A percentile compares a stretch with the other conserved stretches of the same genome.
Evolutionary conservation across 1,140 invertebrate genomes (phyloP).

Genomic region (Zaprionus tsacasi): DNA sequence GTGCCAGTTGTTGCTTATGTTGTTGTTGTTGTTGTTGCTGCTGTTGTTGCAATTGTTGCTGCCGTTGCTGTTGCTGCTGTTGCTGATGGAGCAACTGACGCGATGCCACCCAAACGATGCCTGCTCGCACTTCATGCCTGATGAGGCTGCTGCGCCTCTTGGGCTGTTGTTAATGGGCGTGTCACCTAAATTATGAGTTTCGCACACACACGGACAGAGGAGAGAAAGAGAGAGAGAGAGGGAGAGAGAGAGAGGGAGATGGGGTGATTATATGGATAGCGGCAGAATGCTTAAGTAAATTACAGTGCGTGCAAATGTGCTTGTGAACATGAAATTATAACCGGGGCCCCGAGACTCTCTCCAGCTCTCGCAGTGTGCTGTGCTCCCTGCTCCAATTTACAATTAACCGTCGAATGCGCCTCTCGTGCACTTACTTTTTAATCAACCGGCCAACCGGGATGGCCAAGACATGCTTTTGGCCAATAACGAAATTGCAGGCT

Average conservation of each 20-base stretch:
- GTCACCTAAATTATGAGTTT: conserved; percentile 82
- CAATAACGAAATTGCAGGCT: conserved; percentile 52
- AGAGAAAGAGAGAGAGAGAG: conserved; percentile 26
- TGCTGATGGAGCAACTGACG: conserved; percentile 76
- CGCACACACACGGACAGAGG: conserved; percentile 71
- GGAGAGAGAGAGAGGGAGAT: conserved; percentile 3
- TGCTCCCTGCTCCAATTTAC: conserved; percentile 62
- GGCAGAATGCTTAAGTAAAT: conserved; percentile 82
- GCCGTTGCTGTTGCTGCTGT: conserved; percentile 56
- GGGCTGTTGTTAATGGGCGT: conserved; percentile 78
- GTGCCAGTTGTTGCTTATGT: conserved; percentile 12
- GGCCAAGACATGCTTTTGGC: conserved; percentile 43
- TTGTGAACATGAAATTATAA: conserved; percentile 84
- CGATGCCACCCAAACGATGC: conserved; percentile 69
- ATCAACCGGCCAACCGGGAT: conserved; percentile 53
- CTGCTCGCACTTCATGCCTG: conserved; percentile 25
- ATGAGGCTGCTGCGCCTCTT: conserved; percentile 18
- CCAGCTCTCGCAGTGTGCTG: not conserved
- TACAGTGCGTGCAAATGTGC: conserved; percentile 84
- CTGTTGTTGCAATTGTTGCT: conserved; percentile 13
- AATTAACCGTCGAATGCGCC: conserved; percentile 63
- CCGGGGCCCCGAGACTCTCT: conserved; percentile 37
- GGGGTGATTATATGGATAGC: conserved; percentile 61
- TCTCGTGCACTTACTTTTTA: conserved; percentile 57
- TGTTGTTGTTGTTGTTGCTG: not conserved